phyloP scores from a whole-genome alignment of 2,888 invertebrate genomes.

The Napeogenes inachia region DNA sequence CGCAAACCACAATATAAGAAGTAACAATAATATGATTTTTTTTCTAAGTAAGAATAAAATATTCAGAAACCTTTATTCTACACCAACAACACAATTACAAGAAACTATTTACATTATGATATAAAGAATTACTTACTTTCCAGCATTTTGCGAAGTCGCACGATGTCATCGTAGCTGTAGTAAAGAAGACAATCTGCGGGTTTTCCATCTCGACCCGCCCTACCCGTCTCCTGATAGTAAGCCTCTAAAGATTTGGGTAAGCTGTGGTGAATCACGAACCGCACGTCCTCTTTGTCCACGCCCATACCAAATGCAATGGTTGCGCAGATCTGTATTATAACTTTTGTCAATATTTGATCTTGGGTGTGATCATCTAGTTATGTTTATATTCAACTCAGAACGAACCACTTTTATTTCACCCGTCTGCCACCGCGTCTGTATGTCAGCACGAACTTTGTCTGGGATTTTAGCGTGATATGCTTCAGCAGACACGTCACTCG shows the following conservation, averaged over 20 bases:
- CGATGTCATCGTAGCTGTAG: conserved; percentile 90
- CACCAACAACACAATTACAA: too few relatives aligned
- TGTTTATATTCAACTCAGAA: too few relatives aligned
- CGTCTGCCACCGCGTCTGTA: conserved; percentile 91
- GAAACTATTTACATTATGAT: too few relatives aligned
- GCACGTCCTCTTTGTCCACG: conserved; percentile 97
- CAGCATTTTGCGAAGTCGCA: conserved; percentile 80
- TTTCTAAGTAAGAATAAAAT: not conserved
- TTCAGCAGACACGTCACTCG: conserved; percentile 81
- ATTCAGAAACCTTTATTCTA: too few relatives aligned
- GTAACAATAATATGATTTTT: too few relatives aligned
- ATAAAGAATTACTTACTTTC: not conserved
- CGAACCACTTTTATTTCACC: conserved; percentile 83
- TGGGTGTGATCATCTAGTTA: too few relatives aligned
- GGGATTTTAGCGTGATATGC: conserved; percentile 94
- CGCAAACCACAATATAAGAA: too few relatives aligned
- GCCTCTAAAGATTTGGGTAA: conserved; percentile 97
- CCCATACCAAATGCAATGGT: conserved; percentile 99
- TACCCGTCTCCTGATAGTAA: conserved; percentile 97
- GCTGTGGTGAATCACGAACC: conserved; percentile 95
- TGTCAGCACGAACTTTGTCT: conserved; percentile 81
- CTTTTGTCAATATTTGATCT: not conserved
- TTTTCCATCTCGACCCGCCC: conserved; percentile 96
- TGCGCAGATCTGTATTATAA: conserved; percentile 84
- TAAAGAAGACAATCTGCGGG: conserved; percentile 90